Evolutionary conservation across 2,797 vertebrate species (phyloP), one percentile per base, ranked within the genome.

Genomic region (Antennarius maculatus): DNA sequence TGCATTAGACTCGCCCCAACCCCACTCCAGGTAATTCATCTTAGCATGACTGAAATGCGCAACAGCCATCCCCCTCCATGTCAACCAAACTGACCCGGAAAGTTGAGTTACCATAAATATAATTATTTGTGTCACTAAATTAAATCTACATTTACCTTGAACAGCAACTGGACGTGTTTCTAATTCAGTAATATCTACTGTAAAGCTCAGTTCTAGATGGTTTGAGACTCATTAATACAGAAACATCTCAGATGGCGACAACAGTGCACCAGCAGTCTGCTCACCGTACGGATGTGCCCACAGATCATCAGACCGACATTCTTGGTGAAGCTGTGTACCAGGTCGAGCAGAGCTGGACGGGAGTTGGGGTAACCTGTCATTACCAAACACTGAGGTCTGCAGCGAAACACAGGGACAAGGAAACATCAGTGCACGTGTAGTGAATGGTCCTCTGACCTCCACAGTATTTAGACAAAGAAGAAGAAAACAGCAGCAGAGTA

Each of bases 301-400:
- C 98, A 99, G 84, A 99, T 94, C 96, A 98, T 96, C 81, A 99
- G 92, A 60, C 97, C 98, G 29, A 99, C 96, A 7, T 98, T 99
- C 91, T 99, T 99, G 41, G 97, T 99, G 82, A 99, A 99, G 74
- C 94, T 94, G 66, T 99, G 95, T 55, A 98, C 97, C 78, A 99
- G 93, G 81, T 98, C 94, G 55, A 99, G 93, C 17, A 99, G 93
- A 61, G 97, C 98, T 17, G 98, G 97, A 3, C 97, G 96, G 39
- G 96, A 92, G 84, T 95, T 97, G 61, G 97, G 98, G 84, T 96
- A 94, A 54, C 98, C 97, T 1, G 94, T 98, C 97, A 99, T 96
- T 85, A 99, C 94, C 93, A 99, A 94, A 90, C 97, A 99, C 88
- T 99, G 98, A 6, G 98, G 98, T 90, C 98, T 99, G 48, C 50